Evolutionary conservation across 64 coral and sea anemone genomes (phyloP).

Genomic region (Orbicella faveolata): DNA sequence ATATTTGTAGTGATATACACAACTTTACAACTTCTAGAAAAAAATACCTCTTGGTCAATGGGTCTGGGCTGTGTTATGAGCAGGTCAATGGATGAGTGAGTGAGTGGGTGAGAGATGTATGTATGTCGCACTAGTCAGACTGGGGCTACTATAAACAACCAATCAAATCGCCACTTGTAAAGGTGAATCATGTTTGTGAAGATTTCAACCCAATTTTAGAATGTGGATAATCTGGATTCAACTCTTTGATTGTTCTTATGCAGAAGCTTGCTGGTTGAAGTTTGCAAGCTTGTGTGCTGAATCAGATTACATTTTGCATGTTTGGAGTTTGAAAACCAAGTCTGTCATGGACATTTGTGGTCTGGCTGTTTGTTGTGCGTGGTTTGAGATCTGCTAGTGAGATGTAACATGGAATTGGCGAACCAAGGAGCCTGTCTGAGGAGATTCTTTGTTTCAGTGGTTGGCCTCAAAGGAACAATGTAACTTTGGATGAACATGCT

Average conservation of each 20-base stretch:
- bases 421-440: conserved; percentile 21
- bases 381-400: conserved; percentile 7
- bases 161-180: too few relatives aligned
- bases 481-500: conserved; percentile 12
- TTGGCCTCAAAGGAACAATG: conserved; percentile 13
- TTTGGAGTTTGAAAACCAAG: conserved; percentile 4
- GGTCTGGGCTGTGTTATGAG: too few relatives aligned
- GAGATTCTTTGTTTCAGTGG: not conserved
- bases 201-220: too few relatives aligned
- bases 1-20: too few relatives aligned
- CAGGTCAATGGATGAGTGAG: too few relatives aligned
- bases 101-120: too few relatives aligned
- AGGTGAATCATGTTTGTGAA: too few relatives aligned
- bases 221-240: not conserved
- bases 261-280: not conserved
- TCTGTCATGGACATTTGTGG: conserved; percentile 20
- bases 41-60: too few relatives aligned
- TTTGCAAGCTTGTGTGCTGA: not conserved
- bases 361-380: conserved; percentile 18
- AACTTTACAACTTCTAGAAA: too few relatives aligned
- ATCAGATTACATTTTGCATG: conserved; percentile 23
- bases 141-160: too few relatives aligned
- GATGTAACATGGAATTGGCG: conserved; percentile 30
- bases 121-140: too few relatives aligned
- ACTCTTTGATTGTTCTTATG: not conserved